Base-by-base conservation (phyloP, 2,888 invertebrate species). In the Acronicta leporina region DNA sequence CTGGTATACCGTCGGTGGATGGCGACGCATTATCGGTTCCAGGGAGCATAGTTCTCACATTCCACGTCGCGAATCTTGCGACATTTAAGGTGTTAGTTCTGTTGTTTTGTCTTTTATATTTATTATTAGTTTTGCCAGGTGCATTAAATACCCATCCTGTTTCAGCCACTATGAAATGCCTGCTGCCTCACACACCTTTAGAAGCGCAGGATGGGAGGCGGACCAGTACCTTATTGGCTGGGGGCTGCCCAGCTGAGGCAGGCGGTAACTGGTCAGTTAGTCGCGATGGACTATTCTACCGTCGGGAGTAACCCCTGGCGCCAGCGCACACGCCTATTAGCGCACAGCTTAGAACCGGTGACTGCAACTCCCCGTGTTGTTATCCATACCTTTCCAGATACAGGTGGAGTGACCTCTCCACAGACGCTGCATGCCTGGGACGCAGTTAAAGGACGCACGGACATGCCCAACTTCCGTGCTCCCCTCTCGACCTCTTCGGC, bases 241-340 rank as follows among this genome's bases (percentile, higher is more conserved):
- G 60, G 63, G 68, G 63, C 63, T 62, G 59, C 68, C 68, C 59
- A 52, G 58, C 59, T 66, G 11, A 60, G 48, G 60, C 59, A 48
- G 66, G 59, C 59, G 67, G 33, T 67, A 63, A 55, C 67, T 60
- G 20, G 56, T 56, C 52, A 52, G 30, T 52, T 30, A 35, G 44
- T 15, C 61, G 16, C 55, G 48, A 61, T 55, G 42, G 46, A 61
- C 61, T 51, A 50, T 61, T 55, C 61, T 33, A 61, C 61, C 38
- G 49, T 49, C 60, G 53, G 27, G 52, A 60, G 38, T 54, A n/a
- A 48, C 60, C 53, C 60, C 60, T 63, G 49, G 63, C 54, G 58
- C 43, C 54, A 38, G 50, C 54, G 50, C 54, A 40, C 33, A 58
- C 63, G 49, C 48, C 55, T 47, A 58, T 49, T 46, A 35, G 57